Percentiles rank a stretch among this genome's conserved stretches.
These are phyloP conservation scores for Cryptophagus acutangulus DNA, from an alignment of 2,888 invertebrate species.

Conservation along the genomic window DNA sequence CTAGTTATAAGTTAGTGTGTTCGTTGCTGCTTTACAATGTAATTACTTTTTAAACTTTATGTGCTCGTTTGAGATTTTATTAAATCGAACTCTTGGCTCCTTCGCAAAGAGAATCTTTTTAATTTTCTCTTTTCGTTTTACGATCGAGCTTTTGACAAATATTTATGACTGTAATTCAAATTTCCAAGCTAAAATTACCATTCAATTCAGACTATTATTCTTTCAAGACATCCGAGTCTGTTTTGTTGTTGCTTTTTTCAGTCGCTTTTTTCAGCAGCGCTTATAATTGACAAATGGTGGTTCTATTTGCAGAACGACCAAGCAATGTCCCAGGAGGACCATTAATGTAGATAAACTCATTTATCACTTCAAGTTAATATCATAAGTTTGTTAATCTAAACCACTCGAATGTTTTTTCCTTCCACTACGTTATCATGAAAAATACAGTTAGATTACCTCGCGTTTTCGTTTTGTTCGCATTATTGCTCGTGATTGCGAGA, in stretches of 20 bases:
- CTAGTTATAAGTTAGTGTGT: constrained; percentile 18
- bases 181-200: no score
- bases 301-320: constrained; percentile 1
- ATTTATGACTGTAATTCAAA: no score
- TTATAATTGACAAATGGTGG: constrained; percentile 1
- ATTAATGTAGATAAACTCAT: constrained; percentile 1
- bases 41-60: constrained; percentile 22
- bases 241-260: no score
- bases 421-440: constrained; percentile 2
- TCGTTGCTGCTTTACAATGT: constrained; percentile 18
- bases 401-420: background rate
- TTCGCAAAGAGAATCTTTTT: constrained; percentile 14
- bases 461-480: no score
- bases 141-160: no score
- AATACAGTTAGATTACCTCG: no score
- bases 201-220: no score
- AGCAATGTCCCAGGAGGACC: background rate
- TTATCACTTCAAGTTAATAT: constrained; percentile 1
- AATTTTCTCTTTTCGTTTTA: no score
- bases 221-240: no score
- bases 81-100: constrained; percentile 10
- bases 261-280: no score
- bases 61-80: constrained; percentile 15
- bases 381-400: constrained; percentile 1
- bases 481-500: no score